Percentiles rank a stretch among this genome's conserved stretches.
Evolutionary conservation across 2,113 vertebrate genomes (phyloP).

Genomic region (Orthonyx spaldingii): DNA sequence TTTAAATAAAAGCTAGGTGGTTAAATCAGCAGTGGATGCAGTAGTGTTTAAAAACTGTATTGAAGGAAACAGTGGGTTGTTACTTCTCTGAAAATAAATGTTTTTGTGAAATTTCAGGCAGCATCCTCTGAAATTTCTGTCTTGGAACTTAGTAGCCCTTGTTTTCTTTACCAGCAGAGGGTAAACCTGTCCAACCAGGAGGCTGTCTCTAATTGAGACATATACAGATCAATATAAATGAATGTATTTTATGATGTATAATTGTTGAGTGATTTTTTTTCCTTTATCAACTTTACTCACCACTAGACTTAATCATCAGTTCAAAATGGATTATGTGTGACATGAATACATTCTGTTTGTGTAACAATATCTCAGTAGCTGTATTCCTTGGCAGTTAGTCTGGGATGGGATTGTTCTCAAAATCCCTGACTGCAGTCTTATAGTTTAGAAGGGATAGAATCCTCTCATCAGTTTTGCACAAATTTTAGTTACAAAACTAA

Average conservation of each 20-base stretch:
- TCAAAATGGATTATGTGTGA: neutral
- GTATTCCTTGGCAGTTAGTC: neutral
- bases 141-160: neutral
- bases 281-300: neutral
- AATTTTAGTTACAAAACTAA: neutral
- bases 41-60: neutral
- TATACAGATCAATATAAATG: neutral
- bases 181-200: neutral
- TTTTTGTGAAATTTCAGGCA: neutral
- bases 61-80: neutral
- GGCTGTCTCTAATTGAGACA: neutral
- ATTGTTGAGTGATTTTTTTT: neutral
- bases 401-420: neutral
- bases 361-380: neutral
- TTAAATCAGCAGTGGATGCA: neutral
- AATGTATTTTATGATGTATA: neutral
- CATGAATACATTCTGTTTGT: neutral
- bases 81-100: neutral
- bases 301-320: neutral
- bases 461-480: neutral
- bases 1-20: neutral
- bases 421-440: neutral
- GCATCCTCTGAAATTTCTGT: neutral
- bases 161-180: neutral
- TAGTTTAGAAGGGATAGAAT: neutral